phyloP scores from a whole-genome alignment of 1,140 invertebrate genomes.

The Dolichoris vasculosae region DNA sequence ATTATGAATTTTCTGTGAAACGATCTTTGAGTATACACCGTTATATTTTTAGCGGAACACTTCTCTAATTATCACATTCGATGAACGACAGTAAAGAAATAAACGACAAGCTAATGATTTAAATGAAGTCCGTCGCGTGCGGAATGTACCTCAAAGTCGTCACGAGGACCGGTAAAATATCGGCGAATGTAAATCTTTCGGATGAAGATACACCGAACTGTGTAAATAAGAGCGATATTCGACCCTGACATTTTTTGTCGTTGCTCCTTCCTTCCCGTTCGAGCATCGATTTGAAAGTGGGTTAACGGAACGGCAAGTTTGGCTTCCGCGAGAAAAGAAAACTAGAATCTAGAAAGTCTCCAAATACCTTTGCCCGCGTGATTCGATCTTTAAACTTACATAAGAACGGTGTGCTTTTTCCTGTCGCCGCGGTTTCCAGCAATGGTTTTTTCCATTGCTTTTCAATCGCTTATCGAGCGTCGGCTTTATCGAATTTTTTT shows the following conservation, averaged over 20 bases:
- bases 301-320: constrained; percentile 44
- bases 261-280: background rate
- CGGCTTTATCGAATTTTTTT: background rate
- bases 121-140: background rate
- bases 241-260: constrained; percentile 46
- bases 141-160: background rate
- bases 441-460: too few relatives aligned
- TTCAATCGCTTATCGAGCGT: too few relatives aligned
- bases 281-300: constrained; percentile 29
- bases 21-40: background rate
- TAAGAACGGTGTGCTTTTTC: background rate
- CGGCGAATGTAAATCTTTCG: background rate
- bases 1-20: background rate
- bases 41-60: background rate
- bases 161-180: background rate
- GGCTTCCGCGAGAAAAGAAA: constrained; percentile 16
- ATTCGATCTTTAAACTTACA: background rate
- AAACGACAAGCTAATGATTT: background rate
- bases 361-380: background rate
- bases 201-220: background rate
- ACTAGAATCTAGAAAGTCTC: constrained; percentile 34
- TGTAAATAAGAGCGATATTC: constrained; percentile 32
- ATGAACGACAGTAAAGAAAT: background rate
- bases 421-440: background rate
- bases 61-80: background rate